Conservation (phyloP, 2,797 vertebrate species). For the Percopsis omiscomaycus region DNA sequence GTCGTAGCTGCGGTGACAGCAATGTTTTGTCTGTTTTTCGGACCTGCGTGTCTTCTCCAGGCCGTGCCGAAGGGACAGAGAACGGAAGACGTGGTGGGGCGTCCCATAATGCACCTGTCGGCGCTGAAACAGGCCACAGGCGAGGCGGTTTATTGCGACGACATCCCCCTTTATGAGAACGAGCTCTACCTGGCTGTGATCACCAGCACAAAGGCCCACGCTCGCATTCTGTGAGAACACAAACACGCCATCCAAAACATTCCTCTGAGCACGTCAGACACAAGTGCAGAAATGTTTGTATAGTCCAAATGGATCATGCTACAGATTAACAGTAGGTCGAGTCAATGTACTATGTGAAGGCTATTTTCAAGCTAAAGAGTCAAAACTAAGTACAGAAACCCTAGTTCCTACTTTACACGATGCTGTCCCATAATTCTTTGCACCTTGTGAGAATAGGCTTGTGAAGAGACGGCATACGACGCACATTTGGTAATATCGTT, state of each 20-base stretch:
- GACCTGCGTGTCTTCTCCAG: slow-evolving; percentile 59
- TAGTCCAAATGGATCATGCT: no score
- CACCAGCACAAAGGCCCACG: slow-evolving; percentile 88
- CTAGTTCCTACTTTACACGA: no score
- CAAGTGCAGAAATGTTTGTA: neutral
- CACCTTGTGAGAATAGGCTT: no score
- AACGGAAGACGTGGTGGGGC: slow-evolving; percentile 83
- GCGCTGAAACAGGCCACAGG: slow-evolving; percentile 90
- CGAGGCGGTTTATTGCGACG: slow-evolving; percentile 92
- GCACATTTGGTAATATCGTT: no score
- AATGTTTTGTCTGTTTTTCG: neutral
- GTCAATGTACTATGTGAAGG: no score
- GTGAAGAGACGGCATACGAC: no score
- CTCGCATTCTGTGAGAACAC: slow-evolving; percentile 75
- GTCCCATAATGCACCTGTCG: slow-evolving; percentile 87
- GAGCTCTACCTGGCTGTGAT: slow-evolving; percentile 87
- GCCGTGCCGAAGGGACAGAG: slow-evolving; percentile 82
- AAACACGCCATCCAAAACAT: slow-evolving; percentile 16
- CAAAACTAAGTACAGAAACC: no score
- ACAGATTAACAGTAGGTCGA: no score
- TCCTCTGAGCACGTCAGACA: slow-evolving; percentile 42
- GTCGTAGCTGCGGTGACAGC: no score
- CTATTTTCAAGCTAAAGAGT: no score
- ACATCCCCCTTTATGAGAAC: slow-evolving; percentile 86
- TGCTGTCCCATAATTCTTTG: no score